Percentiles rank a stretch among this genome's conserved stretches.
These are phyloP conservation scores for Elaphurus davidianus DNA, from an alignment of 2,113 vertebrate species.

Conservation along the genomic window DNA sequence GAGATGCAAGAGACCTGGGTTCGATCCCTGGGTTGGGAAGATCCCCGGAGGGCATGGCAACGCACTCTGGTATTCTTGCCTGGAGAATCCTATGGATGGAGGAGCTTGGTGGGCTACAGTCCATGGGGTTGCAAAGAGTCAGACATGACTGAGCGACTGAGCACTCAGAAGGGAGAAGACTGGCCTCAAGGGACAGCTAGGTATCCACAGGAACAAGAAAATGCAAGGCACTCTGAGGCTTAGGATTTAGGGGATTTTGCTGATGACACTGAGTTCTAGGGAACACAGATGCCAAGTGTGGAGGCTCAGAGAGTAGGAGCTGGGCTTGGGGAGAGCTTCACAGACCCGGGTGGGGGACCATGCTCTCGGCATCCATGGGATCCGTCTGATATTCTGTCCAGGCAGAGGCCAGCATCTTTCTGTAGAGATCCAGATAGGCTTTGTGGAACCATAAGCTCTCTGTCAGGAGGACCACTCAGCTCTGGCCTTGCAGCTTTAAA, in stretches of 20 bases:
- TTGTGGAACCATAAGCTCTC: not conserved
- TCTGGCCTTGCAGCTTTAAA: not conserved
- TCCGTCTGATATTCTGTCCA: not conserved
- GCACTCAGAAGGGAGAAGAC: not conserved
- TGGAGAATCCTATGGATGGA: not conserved
- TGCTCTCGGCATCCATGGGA: not conserved
- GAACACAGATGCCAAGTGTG: not conserved
- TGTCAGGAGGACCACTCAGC: not conserved
- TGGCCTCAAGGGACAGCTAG: not conserved
- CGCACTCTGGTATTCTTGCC: not conserved
- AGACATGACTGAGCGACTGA: not conserved
- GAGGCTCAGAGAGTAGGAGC: not conserved
- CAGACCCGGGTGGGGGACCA: not conserved
- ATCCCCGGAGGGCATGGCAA: not conserved
- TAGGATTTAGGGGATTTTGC: not conserved
- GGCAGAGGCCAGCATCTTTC: not conserved
- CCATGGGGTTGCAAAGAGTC: not conserved
- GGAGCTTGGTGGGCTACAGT: not conserved
- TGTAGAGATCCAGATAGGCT: not conserved
- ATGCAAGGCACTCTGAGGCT: not conserved
- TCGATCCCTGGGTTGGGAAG: accelerated
- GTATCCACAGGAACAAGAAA: not conserved
- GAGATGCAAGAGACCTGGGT: not conserved
- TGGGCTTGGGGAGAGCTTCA: not conserved
- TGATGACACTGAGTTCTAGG: not conserved